Percentiles rank a stretch among this genome's conserved stretches.
Evolutionary conservation across 2,888 invertebrate genomes (phyloP).

Genomic region (Zele albiditarsus): DNA sequence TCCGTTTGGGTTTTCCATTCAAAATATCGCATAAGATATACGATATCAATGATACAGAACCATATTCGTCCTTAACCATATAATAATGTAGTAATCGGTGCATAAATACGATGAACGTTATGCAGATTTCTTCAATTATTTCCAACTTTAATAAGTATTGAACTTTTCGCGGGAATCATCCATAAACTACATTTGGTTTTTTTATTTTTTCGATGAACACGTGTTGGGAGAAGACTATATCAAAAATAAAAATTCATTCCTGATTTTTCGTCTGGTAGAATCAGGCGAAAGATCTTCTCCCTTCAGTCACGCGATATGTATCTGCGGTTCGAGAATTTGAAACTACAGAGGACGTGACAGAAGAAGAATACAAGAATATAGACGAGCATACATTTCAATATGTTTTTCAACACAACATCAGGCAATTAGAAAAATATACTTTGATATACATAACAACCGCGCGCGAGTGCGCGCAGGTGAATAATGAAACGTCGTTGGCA

Average conservation of each 20-base stretch:
- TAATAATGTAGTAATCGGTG: constrained; percentile 1
- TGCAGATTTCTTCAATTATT: too few species aligned
- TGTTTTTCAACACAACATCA: not conserved
- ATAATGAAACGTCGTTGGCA: constrained; percentile 10
- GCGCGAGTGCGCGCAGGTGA: not conserved
- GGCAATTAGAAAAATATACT: not conserved
- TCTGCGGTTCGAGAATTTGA: too few species aligned
- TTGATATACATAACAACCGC: not conserved
- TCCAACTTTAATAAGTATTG: too few species aligned
- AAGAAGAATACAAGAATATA: not conserved
- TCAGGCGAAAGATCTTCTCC: too few species aligned
- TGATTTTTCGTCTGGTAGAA: too few species aligned
- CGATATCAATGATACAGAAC: constrained; percentile 53
- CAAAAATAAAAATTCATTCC: too few species aligned
- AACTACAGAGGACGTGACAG: too few species aligned
- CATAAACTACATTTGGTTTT: too few species aligned
- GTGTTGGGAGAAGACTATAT: too few species aligned
- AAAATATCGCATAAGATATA: constrained; percentile 56
- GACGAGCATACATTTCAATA: not conserved
- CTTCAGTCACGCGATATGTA: too few species aligned
- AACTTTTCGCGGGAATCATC: too few species aligned
- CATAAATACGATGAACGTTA: not conserved
- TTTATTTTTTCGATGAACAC: too few species aligned
- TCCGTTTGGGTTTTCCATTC: constrained; percentile 60
- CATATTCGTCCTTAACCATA: constrained; percentile 7